phyloP scores from a whole-genome alignment of 2,888 invertebrate species.

The Thyatira batis region DNA sequence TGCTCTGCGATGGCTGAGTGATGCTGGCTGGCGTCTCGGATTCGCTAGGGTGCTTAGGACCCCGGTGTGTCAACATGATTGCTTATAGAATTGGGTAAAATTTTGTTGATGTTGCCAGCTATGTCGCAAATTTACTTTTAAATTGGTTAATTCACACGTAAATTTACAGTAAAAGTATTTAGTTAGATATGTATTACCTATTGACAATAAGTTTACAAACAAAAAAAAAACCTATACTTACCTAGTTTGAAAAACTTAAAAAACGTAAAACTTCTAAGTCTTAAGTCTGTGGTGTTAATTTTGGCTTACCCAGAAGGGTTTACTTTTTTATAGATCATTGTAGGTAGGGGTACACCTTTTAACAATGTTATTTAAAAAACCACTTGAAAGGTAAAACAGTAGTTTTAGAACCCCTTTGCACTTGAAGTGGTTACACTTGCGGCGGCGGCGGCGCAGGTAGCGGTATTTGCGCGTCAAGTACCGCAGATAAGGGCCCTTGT shows the following conservation, averaged over 20 bases:
- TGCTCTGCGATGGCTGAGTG: conserved; percentile 11
- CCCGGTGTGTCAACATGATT: conserved; percentile 1
- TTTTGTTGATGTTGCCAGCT: too few species aligned
- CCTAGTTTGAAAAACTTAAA: too few species aligned
- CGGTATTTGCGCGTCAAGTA: conserved; percentile 59
- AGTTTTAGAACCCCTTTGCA: conserved; percentile 54
- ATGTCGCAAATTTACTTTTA: too few species aligned
- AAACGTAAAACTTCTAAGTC: too few species aligned
- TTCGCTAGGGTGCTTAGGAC: neutral
- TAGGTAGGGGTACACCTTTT: conserved; percentile 11
- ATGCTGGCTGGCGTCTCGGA: conserved; percentile 3
- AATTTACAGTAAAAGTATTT: too few species aligned
- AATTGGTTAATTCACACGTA: too few species aligned
- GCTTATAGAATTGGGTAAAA: conserved; percentile 13
- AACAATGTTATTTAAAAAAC: conserved; percentile 16
- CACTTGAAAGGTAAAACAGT: conserved; percentile 39
- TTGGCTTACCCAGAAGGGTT: conserved; percentile 9
- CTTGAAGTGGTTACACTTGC: conserved; percentile 49
- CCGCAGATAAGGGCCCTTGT: conserved; percentile 48
- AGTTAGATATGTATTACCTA: too few species aligned
- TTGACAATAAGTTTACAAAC: too few species aligned
- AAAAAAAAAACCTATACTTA: too few species aligned
- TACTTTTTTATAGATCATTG: too few species aligned
- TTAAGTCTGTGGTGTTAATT: too few species aligned
- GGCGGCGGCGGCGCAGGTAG: conserved; percentile 61